Conservation (phyloP, 2,888 invertebrate species). For the Agrochola circellaris region DNA sequence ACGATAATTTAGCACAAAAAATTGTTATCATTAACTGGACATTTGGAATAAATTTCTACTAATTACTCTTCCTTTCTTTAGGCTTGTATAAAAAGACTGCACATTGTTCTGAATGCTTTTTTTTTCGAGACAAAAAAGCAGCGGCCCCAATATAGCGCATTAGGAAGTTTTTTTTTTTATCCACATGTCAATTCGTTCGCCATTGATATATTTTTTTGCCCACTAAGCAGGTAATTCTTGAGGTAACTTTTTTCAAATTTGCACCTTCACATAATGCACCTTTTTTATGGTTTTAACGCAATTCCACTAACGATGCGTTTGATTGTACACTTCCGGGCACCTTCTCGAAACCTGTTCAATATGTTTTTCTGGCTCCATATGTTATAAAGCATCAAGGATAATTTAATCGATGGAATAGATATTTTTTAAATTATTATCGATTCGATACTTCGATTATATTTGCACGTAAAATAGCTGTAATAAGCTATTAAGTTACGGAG, state of each 20-base stretch:
- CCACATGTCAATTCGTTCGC: constrained; percentile 82
- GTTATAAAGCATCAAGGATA: constrained; percentile 60
- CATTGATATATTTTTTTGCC: constrained; percentile 78
- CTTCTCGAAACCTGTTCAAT: constrained; percentile 68
- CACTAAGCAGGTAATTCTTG: constrained; percentile 71
- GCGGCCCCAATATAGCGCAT: constrained; percentile 80
- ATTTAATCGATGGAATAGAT: constrained; percentile 45
- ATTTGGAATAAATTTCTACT: constrained; percentile 28
- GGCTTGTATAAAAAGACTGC: constrained; percentile 39
- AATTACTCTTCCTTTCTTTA: constrained; percentile 48
- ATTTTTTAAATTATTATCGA: constrained; percentile 21
- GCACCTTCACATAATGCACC: constrained; percentile 80
- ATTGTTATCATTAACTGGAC: constrained; percentile 22
- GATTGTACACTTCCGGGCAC: constrained; percentile 81
- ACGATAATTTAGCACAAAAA: constrained; percentile 42
- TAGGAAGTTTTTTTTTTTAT: constrained; percentile 76
- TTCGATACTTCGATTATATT: constrained; percentile 42
- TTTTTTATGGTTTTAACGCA: constrained; percentile 83
- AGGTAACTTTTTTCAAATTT: constrained; percentile 81
- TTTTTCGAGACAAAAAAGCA: constrained; percentile 63
- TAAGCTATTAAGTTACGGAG: constrained; percentile 20
- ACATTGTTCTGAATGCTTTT: constrained; percentile 46
- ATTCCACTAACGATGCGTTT: constrained; percentile 84
- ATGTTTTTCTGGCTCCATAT: constrained; percentile 63
- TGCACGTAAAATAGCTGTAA: constrained; percentile 31